Percentiles rank a stretch among this genome's conserved stretches.
phyloP scores from a whole-genome alignment of 2,797 vertebrate genomes.

The Danio aesculapii region DNA sequence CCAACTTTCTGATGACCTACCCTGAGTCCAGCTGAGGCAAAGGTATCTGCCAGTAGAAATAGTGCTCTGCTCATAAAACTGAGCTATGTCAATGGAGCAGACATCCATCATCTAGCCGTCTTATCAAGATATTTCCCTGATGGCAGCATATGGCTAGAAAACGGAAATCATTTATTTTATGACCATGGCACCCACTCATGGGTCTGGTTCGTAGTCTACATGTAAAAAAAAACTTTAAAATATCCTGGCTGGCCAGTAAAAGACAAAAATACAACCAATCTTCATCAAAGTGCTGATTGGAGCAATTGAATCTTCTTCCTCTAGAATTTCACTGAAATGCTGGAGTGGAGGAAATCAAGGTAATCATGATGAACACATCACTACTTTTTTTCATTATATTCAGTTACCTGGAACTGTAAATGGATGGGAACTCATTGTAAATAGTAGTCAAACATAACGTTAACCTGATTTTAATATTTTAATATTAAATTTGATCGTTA shows the following conservation, averaged over 20 bases:
- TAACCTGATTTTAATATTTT: too few relatives aligned
- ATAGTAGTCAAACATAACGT: too few relatives aligned
- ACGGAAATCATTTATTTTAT: slow-evolving; percentile 62
- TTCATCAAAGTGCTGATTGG: slow-evolving; percentile 52
- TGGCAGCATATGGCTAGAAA: slow-evolving; percentile 56
- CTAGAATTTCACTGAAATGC: slow-evolving; percentile 17
- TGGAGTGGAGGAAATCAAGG: slow-evolving; percentile 26
- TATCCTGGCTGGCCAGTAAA: slow-evolving; percentile 45
- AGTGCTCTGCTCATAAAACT: slow-evolving; percentile 59
- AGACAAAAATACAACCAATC: slow-evolving; percentile 48
- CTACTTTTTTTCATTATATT: background rate
- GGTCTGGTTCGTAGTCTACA: slow-evolving; percentile 50
- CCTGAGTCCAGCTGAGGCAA: slow-evolving; percentile 23
- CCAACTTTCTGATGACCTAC: slow-evolving; percentile 45
- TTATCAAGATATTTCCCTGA: slow-evolving; percentile 61
- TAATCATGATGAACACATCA: slow-evolving; percentile 17
- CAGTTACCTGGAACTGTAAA: too few relatives aligned
- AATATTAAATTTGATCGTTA: too few relatives aligned
- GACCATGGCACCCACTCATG: slow-evolving; percentile 47
- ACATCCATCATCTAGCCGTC: slow-evolving; percentile 58
- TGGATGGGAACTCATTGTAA: too few relatives aligned
- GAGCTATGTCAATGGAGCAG: slow-evolving; percentile 25
- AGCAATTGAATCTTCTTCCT: slow-evolving; percentile 51
- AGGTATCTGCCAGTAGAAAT: slow-evolving; percentile 43
- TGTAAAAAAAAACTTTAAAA: slow-evolving; percentile 49